A percentile compares a stretch with the other conserved stretches of the same genome.
Evolutionary conservation across 2,113 vertebrate genomes (phyloP).

Genomic region (Solea solea): DNA sequence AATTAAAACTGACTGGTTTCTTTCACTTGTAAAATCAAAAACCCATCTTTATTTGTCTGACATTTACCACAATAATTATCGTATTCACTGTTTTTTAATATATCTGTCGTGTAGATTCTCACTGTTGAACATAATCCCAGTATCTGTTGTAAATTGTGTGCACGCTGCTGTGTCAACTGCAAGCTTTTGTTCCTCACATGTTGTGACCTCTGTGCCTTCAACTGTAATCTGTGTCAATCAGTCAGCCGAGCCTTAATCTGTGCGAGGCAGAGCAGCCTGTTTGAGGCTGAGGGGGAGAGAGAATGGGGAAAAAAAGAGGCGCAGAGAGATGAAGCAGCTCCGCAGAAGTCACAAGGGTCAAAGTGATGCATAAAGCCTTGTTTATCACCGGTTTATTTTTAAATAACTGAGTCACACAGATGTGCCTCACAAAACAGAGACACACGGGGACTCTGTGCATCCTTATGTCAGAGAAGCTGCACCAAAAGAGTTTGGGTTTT

Average conservation of each 20-base stretch:
- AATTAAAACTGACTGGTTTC: too few relatives aligned
- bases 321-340: not conserved
- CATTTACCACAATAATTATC: too few relatives aligned
- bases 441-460: not conserved
- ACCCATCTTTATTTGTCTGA: too few relatives aligned
- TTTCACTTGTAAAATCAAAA: too few relatives aligned
- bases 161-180: slow-evolving; percentile 24
- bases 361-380: slow-evolving; percentile 8
- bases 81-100: too few relatives aligned
- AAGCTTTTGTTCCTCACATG: slow-evolving; percentile 52
- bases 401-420: not conserved
- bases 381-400: not conserved
- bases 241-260: slow-evolving; percentile 71
- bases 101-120: too few relatives aligned
- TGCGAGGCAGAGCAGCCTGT: slow-evolving; percentile 45
- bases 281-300: slow-evolving; percentile 31
- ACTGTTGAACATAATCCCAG: not conserved
- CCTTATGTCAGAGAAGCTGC: not conserved
- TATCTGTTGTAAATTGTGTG: not conserved
- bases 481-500: not conserved
- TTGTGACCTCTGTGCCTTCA: slow-evolving; percentile 69
- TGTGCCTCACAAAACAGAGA: not conserved
- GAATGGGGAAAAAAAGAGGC: slow-evolving; percentile 22
- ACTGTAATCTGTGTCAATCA: slow-evolving; percentile 73
- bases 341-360: slow-evolving; percentile 10